Percentiles rank a stretch among this genome's conserved stretches.
Evolutionary conservation across 2,797 vertebrate species (phyloP).

Genomic region (Pipistrellus pipistrellus): DNA sequence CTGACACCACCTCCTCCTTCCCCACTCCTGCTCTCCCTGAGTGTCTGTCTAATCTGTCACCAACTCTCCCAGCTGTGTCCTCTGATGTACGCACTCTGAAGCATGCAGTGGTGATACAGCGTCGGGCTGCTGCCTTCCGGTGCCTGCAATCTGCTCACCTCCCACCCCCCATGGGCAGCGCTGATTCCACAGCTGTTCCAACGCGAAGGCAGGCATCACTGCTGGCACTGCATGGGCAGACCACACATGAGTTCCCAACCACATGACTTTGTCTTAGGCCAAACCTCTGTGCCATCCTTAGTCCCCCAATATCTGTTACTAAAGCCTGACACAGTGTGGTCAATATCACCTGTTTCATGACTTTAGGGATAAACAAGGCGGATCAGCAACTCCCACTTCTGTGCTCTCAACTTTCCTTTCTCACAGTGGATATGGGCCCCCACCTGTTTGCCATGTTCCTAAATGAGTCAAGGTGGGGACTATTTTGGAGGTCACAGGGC

Average conservation of each 20-base stretch:
- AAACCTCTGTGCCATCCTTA: not conserved
- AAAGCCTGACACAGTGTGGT: not conserved
- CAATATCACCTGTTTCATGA: not conserved
- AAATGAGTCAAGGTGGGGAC: not conserved
- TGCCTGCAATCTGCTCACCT: not conserved
- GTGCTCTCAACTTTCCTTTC: not conserved
- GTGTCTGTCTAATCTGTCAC: not conserved
- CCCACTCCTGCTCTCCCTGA: not conserved
- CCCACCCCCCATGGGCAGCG: not conserved
- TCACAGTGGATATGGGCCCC: not conserved
- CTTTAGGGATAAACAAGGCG: not conserved
- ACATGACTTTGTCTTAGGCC: no score
- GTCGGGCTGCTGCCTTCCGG: not conserved
- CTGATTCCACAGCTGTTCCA: not conserved
- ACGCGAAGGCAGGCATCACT: fast-evolving
- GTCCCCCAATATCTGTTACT: not conserved
- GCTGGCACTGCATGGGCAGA: not conserved
- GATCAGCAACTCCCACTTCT: not conserved
- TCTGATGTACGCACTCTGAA: not conserved
- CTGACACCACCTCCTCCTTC: not conserved
- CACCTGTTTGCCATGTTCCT: not conserved
- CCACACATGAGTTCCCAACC: not conserved
- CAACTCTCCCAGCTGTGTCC: conserved; percentile 17
- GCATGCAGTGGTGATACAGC: not conserved
- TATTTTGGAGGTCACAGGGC: not conserved